These are phyloP conservation scores for Echiichthys vipera DNA, from an alignment of 2,797 vertebrate genomes.

Conservation along the genomic window DNA sequence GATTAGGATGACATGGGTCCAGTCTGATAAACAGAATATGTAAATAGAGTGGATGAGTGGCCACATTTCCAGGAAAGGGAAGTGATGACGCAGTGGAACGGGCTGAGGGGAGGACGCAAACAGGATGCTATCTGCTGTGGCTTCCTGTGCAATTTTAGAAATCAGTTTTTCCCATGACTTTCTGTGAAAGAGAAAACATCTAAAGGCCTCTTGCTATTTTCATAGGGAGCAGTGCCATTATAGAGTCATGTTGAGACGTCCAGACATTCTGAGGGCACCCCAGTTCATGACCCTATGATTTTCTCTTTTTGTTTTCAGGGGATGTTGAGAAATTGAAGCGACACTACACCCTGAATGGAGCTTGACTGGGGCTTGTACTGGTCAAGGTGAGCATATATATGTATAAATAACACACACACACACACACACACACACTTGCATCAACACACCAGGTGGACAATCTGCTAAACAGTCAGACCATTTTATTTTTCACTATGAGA, in stretches of 20 bases:
- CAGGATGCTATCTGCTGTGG: slow-evolving; percentile 84
- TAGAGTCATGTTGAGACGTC: slow-evolving; percentile 2
- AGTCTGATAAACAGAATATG: slow-evolving; percentile 66
- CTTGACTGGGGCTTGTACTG: slow-evolving; percentile 68
- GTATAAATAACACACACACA: slow-evolving; percentile 4
- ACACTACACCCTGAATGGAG: slow-evolving; percentile 71
- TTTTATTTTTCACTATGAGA: slow-evolving; percentile 22
- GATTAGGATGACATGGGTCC: slow-evolving; percentile 26
- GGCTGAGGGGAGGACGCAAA: slow-evolving; percentile 80
- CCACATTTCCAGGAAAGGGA: slow-evolving; percentile 86
- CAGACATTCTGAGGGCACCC: slow-evolving; percentile 1
- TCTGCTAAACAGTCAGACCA: not conserved
- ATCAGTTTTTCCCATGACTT: slow-evolving; percentile 77
- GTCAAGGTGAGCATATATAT: slow-evolving; percentile 72
- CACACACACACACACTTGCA: slow-evolving; percentile 12
- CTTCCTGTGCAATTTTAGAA: slow-evolving; percentile 84
- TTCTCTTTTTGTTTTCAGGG: slow-evolving; percentile 68
- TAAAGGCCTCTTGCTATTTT: slow-evolving; percentile 19
- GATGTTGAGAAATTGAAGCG: slow-evolving; percentile 63
- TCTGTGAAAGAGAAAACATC: slow-evolving; percentile 54
- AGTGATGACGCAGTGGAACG: slow-evolving; percentile 81
- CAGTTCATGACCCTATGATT: slow-evolving; percentile 33
- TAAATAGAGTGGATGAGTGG: slow-evolving; percentile 73
- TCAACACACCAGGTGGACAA: not conserved
- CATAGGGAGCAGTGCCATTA: not conserved